Conservation (phyloP, 2,797 vertebrate genomes). For the Lepus oiostolus region DNA sequence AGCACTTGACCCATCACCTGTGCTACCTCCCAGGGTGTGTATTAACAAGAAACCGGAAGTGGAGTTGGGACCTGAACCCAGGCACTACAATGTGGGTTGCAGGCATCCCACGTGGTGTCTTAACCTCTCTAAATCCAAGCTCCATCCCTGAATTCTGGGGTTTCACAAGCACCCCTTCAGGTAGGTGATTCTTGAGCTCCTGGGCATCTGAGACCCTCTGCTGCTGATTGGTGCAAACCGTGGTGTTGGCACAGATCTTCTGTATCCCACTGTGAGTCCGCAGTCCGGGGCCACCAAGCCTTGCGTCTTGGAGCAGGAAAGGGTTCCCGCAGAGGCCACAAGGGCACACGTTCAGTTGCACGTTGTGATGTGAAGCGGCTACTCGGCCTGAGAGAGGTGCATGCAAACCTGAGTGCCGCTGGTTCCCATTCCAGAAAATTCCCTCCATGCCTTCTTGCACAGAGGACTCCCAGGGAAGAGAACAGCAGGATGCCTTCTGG, state of each 20-base stretch:
- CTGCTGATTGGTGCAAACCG: background rate
- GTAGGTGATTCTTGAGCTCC: rapidly evolving
- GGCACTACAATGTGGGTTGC: too few species aligned
- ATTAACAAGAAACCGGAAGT: too few species aligned
- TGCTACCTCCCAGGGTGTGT: too few species aligned
- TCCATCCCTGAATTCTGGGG: background rate
- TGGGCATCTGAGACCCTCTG: background rate
- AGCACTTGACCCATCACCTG: too few species aligned
- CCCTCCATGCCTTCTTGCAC: background rate
- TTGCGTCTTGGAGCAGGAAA: background rate
- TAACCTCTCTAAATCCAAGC: too few species aligned
- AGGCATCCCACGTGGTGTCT: too few species aligned
- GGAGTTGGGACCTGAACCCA: too few species aligned
- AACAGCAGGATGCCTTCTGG: background rate
- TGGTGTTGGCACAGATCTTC: rapidly evolving
- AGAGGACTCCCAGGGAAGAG: background rate
- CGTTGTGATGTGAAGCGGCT: background rate
- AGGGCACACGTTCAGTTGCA: background rate
- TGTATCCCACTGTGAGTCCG: background rate
- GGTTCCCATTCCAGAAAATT: background rate
- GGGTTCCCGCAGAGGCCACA: rapidly evolving
- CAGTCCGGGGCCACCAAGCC: background rate
- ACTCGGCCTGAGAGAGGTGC: background rate
- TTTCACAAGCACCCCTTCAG: background rate
- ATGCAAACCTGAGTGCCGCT: background rate